Percentiles rank a stretch among this genome's conserved stretches.
phyloP scores from a whole-genome alignment of 2,888 invertebrate species.

The Ethmia dodecea region DNA sequence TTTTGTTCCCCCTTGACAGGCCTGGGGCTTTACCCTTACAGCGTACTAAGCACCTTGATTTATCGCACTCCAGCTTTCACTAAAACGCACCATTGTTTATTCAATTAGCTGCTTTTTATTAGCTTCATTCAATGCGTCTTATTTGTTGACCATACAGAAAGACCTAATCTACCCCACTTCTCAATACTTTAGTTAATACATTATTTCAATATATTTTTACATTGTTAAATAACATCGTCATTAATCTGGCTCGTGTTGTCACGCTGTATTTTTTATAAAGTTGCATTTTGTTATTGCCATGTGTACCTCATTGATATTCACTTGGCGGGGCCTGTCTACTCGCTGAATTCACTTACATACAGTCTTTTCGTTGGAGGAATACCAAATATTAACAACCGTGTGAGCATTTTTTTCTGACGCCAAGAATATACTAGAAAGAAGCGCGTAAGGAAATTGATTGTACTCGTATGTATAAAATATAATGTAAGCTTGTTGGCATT shows the following conservation, averaged over 20 bases:
- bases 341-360: constrained; percentile 41
- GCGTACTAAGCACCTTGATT: constrained; percentile 27
- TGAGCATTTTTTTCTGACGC: no score
- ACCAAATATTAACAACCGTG: constrained; percentile 17
- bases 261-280: no score
- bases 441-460: no score
- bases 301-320: constrained; percentile 46
- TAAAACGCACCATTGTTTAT: constrained; percentile 30
- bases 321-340: constrained; percentile 29
- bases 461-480: no score
- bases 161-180: no score
- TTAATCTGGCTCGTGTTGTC: neutral
- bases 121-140: no score
- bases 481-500: no score
- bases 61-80: constrained; percentile 28
- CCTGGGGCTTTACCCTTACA: no score
- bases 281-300: constrained; percentile 21
- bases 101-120: constrained; percentile 11
- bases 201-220: neutral
- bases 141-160: no score
- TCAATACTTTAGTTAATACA: no score
- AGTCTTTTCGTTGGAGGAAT: constrained; percentile 17
- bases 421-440: no score
- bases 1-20: no score
- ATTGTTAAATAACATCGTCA: neutral